Evolutionary conservation across 2,888 invertebrate genomes (phyloP), one percentile per base, ranked within the genome.

Genomic region (Copidosoma aretas): DNA sequence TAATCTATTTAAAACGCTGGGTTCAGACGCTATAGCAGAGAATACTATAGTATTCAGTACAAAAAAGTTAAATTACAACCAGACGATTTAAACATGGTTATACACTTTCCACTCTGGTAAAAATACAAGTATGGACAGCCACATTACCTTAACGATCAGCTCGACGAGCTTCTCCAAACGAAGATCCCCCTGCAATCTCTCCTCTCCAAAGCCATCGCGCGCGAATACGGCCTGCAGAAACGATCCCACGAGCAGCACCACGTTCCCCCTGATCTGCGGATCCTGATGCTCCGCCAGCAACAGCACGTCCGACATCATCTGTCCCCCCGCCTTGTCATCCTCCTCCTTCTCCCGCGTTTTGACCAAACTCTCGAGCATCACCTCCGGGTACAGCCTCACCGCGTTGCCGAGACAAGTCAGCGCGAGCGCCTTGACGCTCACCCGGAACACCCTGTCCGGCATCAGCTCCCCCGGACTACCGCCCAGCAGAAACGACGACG

Each of bases 351-450:
- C 77, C 3, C 12, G 17, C 2, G 43, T 46, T 19, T 75, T 82
- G 53, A 85, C 84, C 41, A 89, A 77, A 14, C 85, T 81, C 22
- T 91, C 81, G 0, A 91, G 88, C 67, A 95, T 88, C 5, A 91
- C 86, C 73, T 89, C 87, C 0, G 97, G 95, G 76, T 90, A 89
- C 25, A 95, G 81, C 51, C 89, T 88, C 46, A 95, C 84, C 64
- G 94, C 89, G 74, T 91, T 90, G 0, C 91, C 89, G 24, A 97
- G 82, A 79, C 95, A 95, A 64, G 89, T 89, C 22, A 97, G 81
- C 0, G 96, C 93, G 49, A 97, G 88, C 10, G 93, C 91, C 84
- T 97, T 97, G 1, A 96, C 93, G 68, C 97, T 97, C 41, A 98
- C 95, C 46, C 97, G 87, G 46, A 93, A 91, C 24, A 86, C 85